A percentile compares a stretch with the other conserved stretches of the same genome.
Conservation (phyloP, 2,113 vertebrate genomes). For the Merops nubicus region DNA sequence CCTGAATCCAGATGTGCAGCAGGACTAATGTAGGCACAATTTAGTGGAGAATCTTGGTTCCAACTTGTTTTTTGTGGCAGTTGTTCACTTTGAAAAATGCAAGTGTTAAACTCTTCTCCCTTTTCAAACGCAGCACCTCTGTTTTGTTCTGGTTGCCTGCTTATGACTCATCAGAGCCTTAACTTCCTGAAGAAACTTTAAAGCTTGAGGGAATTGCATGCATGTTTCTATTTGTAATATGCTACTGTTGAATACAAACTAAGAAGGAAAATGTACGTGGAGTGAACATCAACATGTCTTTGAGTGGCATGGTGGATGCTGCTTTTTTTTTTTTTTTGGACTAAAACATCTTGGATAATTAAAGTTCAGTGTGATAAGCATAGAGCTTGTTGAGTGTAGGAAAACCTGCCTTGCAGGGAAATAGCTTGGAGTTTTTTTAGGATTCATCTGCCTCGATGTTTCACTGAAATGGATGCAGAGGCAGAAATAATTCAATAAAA, state of each 20-base stretch:
- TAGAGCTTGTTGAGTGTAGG: background rate
- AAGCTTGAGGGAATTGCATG: background rate
- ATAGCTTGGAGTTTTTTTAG: background rate
- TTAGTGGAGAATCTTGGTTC: background rate
- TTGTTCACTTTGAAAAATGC: background rate
- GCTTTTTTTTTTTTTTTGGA: background rate
- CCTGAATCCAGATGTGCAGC: background rate
- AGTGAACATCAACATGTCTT: background rate
- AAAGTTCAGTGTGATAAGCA: background rate
- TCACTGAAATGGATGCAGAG: background rate
- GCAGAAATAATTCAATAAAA: background rate
- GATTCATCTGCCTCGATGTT: background rate
- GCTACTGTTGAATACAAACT: background rate
- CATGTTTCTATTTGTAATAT: background rate
- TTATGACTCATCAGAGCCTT: background rate
- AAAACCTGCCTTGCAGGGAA: background rate
- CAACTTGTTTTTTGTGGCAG: background rate
- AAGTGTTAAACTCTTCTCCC: background rate
- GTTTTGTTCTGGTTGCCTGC: background rate
- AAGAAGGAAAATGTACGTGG: background rate
- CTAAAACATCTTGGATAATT: constrained; percentile 9
- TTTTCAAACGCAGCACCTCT: background rate
- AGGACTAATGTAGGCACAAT: background rate
- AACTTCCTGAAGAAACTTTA: background rate
- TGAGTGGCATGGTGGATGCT: background rate